Conservation (phyloP, 2,888 invertebrate species). For the Pollenia angustigena region DNA sequence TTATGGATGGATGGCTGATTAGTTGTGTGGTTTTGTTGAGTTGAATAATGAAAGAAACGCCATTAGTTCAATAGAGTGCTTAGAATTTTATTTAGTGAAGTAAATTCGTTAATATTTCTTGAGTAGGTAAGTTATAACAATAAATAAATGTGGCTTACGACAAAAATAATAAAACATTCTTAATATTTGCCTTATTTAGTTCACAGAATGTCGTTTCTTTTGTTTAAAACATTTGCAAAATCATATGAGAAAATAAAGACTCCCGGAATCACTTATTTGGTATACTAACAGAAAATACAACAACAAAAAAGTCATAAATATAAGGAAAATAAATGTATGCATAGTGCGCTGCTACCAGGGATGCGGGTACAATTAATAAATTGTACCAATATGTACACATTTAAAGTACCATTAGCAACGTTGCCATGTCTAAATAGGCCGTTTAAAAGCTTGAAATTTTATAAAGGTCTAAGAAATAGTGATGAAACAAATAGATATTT, state of each 20-base stretch:
- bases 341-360: conserved; percentile 10
- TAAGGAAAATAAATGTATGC: conserved; percentile 46
- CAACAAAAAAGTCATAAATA: conserved; percentile 28
- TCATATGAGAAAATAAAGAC: conserved; percentile 32
- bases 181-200: background rate
- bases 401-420: too few relatives aligned
- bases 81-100: conserved; percentile 36
- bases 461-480: too few relatives aligned
- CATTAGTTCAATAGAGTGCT: conserved; percentile 59
- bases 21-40: conserved; percentile 48
- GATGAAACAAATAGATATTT: too few relatives aligned
- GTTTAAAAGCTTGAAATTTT: too few relatives aligned
- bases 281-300: conserved; percentile 63
- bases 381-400: background rate
- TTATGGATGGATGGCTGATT: conserved; percentile 42
- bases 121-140: conserved; percentile 30
- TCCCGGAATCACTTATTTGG: conserved; percentile 60
- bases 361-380: background rate
- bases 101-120: conserved; percentile 30
- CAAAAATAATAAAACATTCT: background rate
- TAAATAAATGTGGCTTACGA: background rate
- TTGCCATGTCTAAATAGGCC: too few relatives aligned
- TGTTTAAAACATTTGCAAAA: conserved; percentile 14
- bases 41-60: conserved; percentile 64
- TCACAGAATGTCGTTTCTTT: background rate